Conservation (phyloP, 2,113 vertebrate genomes). For the Elanus axillaris region DNA sequence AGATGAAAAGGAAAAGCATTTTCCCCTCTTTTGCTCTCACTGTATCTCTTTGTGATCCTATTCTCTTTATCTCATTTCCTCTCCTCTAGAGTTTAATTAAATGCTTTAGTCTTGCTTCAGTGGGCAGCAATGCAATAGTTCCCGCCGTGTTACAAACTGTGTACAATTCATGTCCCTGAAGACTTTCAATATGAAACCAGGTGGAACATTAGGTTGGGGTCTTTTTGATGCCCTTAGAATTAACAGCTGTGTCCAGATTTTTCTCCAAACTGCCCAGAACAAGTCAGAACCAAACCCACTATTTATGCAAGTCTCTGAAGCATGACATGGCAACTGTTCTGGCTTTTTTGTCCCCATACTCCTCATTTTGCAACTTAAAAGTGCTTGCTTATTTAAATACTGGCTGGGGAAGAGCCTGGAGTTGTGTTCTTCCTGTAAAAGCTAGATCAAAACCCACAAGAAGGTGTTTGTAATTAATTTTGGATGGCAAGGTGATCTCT, state of each 20-base stretch:
- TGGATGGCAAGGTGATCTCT: not conserved
- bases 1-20: not conserved
- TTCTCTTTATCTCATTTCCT: not conserved
- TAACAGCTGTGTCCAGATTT: not conserved
- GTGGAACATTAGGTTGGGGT: not conserved
- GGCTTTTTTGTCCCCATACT: not conserved
- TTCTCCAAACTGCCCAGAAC: not conserved
- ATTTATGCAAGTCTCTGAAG: not conserved
- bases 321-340: not conserved
- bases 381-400: not conserved
- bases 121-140: not conserved
- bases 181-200: not conserved
- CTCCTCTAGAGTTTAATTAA: not conserved
- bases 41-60: not conserved
- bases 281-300: not conserved
- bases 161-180: accelerated
- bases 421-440: not conserved
- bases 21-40: not conserved
- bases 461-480: not conserved
- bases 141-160: not conserved
- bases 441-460: not conserved
- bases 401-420: not conserved
- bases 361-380: not conserved
- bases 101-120: not conserved
- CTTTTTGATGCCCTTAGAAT: not conserved